phyloP scores from a whole-genome alignment of 2,797 vertebrate genomes.

The Myotis daubentonii region DNA sequence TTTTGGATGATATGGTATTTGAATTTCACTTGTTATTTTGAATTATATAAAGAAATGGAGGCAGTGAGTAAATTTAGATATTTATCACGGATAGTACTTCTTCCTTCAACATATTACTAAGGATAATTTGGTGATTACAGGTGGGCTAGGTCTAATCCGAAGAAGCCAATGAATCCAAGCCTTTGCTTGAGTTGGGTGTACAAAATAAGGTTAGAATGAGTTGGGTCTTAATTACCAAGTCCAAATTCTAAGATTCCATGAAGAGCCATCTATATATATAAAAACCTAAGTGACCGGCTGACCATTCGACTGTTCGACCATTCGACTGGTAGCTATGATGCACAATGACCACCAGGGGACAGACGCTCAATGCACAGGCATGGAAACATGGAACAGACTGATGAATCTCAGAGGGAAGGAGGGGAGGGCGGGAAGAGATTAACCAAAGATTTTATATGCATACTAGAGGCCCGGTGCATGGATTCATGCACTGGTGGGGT shows the following conservation, averaged over 20 bases:
- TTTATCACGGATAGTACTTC: constrained; percentile 5
- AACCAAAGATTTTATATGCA: no score
- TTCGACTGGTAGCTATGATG: no score
- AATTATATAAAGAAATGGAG: constrained; percentile 19
- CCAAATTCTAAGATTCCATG: neutral
- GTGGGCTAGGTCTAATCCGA: neutral
- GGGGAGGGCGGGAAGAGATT: no score
- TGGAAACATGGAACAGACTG: no score
- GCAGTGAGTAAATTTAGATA: neutral
- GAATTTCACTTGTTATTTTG: constrained; percentile 51
- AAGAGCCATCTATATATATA: neutral
- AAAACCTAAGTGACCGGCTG: no score
- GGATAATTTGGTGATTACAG: constrained; percentile 26
- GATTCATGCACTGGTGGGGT: no score
- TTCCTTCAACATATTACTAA: neutral
- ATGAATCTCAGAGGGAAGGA: no score
- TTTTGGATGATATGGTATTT: constrained; percentile 1
- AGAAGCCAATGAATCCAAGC: constrained; percentile 27
- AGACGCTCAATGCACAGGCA: no score
- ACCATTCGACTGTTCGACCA: no score
- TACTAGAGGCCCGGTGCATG: no score
- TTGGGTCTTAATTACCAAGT: neutral
- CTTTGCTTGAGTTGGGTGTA: constrained; percentile 14
- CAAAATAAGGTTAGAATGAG: constrained; percentile 27
- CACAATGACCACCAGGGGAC: no score